Evolutionary conservation across 2,888 invertebrate species (phyloP).

Genomic region (Ctenicera cuprea): DNA sequence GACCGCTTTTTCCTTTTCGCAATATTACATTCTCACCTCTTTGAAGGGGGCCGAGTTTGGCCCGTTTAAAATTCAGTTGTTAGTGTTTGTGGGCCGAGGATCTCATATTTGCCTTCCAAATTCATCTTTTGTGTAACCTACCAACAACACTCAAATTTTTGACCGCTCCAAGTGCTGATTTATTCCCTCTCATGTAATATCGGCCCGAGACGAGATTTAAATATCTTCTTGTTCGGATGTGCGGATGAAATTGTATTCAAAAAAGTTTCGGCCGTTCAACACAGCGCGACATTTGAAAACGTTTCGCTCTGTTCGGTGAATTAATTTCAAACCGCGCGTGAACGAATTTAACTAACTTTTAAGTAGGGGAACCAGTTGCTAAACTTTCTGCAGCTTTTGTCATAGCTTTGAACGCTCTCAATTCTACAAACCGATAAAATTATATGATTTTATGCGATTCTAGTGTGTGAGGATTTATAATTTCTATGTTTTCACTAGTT

Average conservation of each 20-base stretch:
- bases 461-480: no score
- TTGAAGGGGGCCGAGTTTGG: not conserved
- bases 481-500: no score
- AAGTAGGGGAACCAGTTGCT: not conserved
- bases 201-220: conserved; percentile 7
- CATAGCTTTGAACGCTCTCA: not conserved
- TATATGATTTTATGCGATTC: not conserved
- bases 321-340: conserved; percentile 27
- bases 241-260: not conserved
- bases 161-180: conserved; percentile 13
- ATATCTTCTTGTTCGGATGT: conserved; percentile 17
- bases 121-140: not conserved
- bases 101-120: conserved; percentile 15
- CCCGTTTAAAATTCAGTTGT: conserved; percentile 14
- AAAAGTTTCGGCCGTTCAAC: conserved; percentile 24
- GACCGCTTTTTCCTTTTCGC: not conserved
- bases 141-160: not conserved
- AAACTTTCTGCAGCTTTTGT: conserved; percentile 14
- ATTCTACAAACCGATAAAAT: not conserved
- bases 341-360: conserved; percentile 28
- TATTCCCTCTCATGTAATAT: conserved; percentile 8
- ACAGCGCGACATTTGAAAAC: not conserved
- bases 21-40: conserved; percentile 4
- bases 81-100: not conserved
- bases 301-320: conserved; percentile 15